Percentiles rank a stretch among this genome's conserved stretches.
These are phyloP conservation scores for Lampris incognitus DNA, from an alignment of 2,113 vertebrate genomes.

Conservation along the genomic window DNA sequence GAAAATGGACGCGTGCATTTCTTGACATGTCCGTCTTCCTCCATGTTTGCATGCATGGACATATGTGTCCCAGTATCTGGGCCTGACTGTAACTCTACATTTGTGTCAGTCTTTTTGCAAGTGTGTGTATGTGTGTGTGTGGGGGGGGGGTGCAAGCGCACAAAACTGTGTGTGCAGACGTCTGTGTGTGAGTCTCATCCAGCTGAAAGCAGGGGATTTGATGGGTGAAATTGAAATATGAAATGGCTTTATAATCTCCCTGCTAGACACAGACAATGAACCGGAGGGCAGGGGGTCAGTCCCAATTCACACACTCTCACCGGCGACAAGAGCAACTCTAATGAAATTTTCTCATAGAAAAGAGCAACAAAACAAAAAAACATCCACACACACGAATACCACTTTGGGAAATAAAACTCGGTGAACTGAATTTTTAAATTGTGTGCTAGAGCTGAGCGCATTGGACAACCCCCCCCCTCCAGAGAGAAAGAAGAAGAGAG, in stretches of 20 bases:
- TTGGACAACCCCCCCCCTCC: background rate
- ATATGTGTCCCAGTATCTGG: background rate
- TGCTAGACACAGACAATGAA: slow-evolving; percentile 50
- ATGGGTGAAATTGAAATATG: slow-evolving; percentile 66
- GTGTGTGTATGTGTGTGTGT: slow-evolving; percentile 11
- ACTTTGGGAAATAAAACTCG: slow-evolving; percentile 66
- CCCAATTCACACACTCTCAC: slow-evolving; percentile 50
- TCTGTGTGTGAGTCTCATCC: slow-evolving; percentile 33
- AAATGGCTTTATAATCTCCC: slow-evolving; percentile 71
- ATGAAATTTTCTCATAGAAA: slow-evolving; percentile 48
- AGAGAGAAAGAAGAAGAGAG: background rate
- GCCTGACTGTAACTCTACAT: background rate
- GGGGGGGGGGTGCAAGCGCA: background rate
- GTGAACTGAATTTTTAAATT: slow-evolving; percentile 44
- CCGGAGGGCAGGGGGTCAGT: slow-evolving; percentile 37
- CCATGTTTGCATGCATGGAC: background rate
- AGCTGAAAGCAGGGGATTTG: slow-evolving; percentile 62
- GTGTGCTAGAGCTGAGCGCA: slow-evolving; percentile 7
- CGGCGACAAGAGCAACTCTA: slow-evolving; percentile 25
- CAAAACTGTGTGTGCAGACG: background rate
- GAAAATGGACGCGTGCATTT: too few species aligned
- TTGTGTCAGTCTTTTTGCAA: slow-evolving; percentile 2
- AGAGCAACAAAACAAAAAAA: background rate
- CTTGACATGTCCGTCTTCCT: too few species aligned
- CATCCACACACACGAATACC: slow-evolving; percentile 33